phyloP scores from a whole-genome alignment of 2,797 vertebrate species.

The Pyrocephalus nanus region DNA sequence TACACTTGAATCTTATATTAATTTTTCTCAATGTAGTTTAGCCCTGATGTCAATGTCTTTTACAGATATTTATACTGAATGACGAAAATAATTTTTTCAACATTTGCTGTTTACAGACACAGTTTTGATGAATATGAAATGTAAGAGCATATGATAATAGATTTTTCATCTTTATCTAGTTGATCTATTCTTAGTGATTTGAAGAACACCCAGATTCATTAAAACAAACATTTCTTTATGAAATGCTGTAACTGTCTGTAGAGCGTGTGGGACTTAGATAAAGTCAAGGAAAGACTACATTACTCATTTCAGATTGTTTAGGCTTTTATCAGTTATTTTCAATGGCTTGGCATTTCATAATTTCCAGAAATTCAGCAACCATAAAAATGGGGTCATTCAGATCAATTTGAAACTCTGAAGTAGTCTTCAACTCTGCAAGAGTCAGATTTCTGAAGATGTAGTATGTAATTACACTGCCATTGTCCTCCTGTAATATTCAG shows the following conservation, averaged over 20 bases:
- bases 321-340: constrained; percentile 32
- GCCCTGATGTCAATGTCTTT: neutral
- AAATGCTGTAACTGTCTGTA: constrained; percentile 30
- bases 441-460: constrained; percentile 46
- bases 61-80: neutral
- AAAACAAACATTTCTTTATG: constrained; percentile 15
- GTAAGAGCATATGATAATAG: neutral
- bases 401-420: constrained; percentile 68
- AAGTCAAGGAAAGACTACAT: constrained; percentile 32
- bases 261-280: neutral
- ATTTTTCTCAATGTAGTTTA: neutral
- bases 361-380: constrained; percentile 59
- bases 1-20: neutral
- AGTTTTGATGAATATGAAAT: neutral
- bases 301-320: constrained; percentile 54
- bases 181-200: neutral
- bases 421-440: constrained; percentile 52
- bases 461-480: constrained; percentile 53
- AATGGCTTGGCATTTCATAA: constrained; percentile 60
- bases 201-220: neutral
- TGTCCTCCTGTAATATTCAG: neutral
- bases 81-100: neutral
- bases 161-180: constrained; percentile 2
- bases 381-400: constrained; percentile 62
- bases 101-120: neutral